A percentile compares a stretch with the other conserved stretches of the same genome.
phyloP scores from a whole-genome alignment of 2,888 invertebrate species.

The Lacanobia wlatinum region DNA sequence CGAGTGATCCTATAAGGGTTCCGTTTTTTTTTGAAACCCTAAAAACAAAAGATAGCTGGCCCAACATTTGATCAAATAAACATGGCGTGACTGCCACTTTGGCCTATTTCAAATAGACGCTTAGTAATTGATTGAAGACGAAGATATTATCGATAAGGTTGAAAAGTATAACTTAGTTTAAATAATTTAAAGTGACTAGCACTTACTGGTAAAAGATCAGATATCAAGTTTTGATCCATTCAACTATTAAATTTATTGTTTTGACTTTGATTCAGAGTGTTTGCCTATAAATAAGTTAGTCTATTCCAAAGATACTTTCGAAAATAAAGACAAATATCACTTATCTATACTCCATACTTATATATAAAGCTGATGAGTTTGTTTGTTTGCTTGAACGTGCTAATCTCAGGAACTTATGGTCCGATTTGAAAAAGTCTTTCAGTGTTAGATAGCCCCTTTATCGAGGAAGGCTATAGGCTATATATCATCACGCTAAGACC shows the following conservation, averaged over 20 bases:
- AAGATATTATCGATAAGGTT: conserved; percentile 15
- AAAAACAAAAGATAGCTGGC: no score
- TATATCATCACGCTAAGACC: no score
- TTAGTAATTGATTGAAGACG: conserved; percentile 18
- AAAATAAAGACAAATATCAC: no score
- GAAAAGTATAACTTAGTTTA: conserved; percentile 12
- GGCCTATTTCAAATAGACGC: conserved; percentile 9
- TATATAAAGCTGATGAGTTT: no score
- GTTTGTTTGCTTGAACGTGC: no score
- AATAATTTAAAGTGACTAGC: conserved; percentile 37
- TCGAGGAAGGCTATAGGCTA: no score
- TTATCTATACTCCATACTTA: no score
- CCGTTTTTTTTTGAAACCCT: no score
- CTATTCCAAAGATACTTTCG: background rate
- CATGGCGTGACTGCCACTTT: background rate
- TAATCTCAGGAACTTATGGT: no score
- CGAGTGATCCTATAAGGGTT: no score
- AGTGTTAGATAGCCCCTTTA: no score
- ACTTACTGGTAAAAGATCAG: conserved; percentile 12
- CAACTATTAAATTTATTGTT: conserved; percentile 2
- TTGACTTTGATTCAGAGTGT: background rate
- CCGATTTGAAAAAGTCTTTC: no score
- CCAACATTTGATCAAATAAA: conserved; percentile 17
- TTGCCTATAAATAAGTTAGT: conserved; percentile 4
- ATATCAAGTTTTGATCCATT: conserved; percentile 1